phyloP scores from a whole-genome alignment of 2,888 invertebrate genomes.

The Dynastes maya region DNA sequence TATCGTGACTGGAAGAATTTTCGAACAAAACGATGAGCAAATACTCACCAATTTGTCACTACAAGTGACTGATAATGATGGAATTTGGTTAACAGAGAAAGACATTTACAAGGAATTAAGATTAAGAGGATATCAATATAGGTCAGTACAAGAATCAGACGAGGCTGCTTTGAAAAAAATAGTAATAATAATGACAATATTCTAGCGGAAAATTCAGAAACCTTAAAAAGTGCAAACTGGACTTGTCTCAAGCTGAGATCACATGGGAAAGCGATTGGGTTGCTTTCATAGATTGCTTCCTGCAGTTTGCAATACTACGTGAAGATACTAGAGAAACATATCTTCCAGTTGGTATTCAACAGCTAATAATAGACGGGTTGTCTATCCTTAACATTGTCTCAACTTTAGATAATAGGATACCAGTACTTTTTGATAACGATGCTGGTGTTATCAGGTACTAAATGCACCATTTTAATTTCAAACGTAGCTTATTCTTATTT shows the following conservation, averaged over 20 bases:
- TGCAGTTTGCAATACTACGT: conserved; percentile 85
- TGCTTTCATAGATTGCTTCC: conserved; percentile 89
- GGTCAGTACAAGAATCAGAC: conserved; percentile 20
- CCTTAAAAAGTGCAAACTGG: conserved; percentile 55
- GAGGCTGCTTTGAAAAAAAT: neutral
- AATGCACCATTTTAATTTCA: too few species aligned
- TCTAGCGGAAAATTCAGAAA: conserved; percentile 60
- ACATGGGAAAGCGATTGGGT: conserved; percentile 90
- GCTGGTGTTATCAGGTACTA: too few species aligned
- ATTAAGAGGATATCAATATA: conserved; percentile 77
- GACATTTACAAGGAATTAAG: conserved; percentile 81
- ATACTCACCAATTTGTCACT: neutral
- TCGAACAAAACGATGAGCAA: neutral
- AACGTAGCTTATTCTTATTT: too few species aligned
- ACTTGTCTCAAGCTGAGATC: conserved; percentile 71
- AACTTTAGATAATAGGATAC: conserved; percentile 57
- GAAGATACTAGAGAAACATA: conserved; percentile 79
- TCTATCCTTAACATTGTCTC: conserved; percentile 54
- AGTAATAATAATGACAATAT: conserved; percentile 1
- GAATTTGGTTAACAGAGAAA: conserved; percentile 57
- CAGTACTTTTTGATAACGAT: conserved; percentile 60
- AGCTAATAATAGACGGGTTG: conserved; percentile 53
- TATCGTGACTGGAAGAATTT: conserved; percentile 47
- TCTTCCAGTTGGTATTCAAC: conserved; percentile 74
- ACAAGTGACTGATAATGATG: neutral